These are phyloP conservation scores for Limnephilus lunatus DNA, from an alignment of 2,888 invertebrate species.

Conservation along the genomic window DNA sequence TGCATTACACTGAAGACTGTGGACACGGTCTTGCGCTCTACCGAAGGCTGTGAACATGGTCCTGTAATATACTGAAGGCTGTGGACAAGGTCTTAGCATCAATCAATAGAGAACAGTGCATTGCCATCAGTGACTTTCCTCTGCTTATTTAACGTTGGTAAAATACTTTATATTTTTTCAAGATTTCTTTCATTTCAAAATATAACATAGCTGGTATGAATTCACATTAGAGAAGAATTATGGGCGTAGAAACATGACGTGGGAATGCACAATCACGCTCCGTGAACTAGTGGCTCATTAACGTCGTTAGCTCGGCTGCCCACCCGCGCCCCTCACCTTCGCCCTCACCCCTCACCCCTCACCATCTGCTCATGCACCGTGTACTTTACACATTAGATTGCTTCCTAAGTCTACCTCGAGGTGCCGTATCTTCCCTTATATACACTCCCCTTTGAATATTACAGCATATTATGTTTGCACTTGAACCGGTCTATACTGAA, in stretches of 20 bases:
- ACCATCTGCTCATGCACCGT: background rate
- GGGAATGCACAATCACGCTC: background rate
- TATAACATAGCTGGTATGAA: no score
- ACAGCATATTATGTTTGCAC: no score
- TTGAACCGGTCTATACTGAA: background rate
- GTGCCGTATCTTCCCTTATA: background rate
- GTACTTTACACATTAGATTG: background rate
- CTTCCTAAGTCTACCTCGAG: background rate
- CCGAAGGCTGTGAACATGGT: no score
- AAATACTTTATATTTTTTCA: no score
- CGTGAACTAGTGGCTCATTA: conserved; percentile 5
- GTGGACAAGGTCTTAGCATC: no score
- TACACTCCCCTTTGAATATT: no score
- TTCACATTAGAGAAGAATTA: background rate
- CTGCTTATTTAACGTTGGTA: background rate
- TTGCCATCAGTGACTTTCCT: background rate
- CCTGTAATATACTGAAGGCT: no score
- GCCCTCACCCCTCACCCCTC: background rate
- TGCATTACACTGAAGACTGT: no score
- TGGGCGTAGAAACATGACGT: background rate
- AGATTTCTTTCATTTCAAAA: no score
- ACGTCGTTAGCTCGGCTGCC: background rate
- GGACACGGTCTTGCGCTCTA: no score
- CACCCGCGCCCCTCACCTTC: background rate
- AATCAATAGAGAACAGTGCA: background rate